Evolutionary conservation across 2,797 vertebrate genomes (phyloP), one percentile per base, ranked within the genome.

Genomic region (Manis pentadactyla): DNA sequence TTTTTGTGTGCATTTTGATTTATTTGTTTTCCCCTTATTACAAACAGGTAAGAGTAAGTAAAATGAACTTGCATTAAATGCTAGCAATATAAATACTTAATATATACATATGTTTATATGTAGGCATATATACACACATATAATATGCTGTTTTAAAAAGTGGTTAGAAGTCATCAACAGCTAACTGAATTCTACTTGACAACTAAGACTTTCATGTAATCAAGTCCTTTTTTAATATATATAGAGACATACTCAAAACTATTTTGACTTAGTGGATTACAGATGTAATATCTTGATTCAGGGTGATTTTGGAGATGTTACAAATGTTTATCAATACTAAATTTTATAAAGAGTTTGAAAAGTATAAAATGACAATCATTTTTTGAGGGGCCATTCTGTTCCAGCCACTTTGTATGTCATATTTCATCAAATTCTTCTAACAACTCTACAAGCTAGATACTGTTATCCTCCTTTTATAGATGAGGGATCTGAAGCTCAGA

Each of bases 261-360:
- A n/a, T 59, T 51, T 93, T 90, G 51, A 46, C 39, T 9, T 79
- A 51, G 15, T 83, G 13, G 53, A 6, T 84, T 49, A 31, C 17
- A 87, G 5, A 79, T 57, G 1, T n/a, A 84, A 66, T 74, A 49
- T 69, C 42, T 93, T 39, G 34, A 93, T 69, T 51, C 25, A 29
- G 3, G n/a, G 7, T 78, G 17, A 51, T 51, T 69, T 71, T 74
- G 14, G 71, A 57, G 39, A 53, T 25, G 18, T 5, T 57, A 21
- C 63, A 94, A 73, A 85, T 68, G 3, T 37, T 37, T 85, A 75
- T 46, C 2, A 10, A 46, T 39, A 75, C 4, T 46, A 81, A 81
- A 42, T 11, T 42, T 93, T 87, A 88, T 79, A 23, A 74, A 66
- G 51, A 94, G 17, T 5, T 83, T 90, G 42, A 91, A 97, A 66